These are phyloP conservation scores for Parascotia fuliginaria DNA, from an alignment of 2,888 invertebrate species.

Conservation along the genomic window DNA sequence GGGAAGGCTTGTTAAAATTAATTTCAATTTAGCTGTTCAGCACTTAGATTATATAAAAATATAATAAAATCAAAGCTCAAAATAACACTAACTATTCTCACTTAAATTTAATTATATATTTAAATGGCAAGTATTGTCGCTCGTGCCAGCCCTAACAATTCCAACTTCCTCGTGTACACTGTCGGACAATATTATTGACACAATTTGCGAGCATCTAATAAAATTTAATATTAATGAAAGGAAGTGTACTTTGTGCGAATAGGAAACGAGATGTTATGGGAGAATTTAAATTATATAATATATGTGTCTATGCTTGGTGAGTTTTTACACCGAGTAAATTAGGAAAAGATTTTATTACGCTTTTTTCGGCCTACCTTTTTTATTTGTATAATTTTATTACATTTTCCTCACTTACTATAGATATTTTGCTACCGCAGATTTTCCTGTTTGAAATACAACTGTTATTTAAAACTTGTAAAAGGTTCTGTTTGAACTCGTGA, in stretches of 20 bases:
- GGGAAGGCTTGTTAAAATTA: too few species aligned
- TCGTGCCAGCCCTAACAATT: constrained; percentile 2
- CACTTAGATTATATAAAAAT: too few species aligned
- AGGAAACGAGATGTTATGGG: not conserved
- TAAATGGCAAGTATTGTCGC: not conserved
- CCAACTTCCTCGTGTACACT: constrained; percentile 9
- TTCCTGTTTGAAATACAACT: too few species aligned
- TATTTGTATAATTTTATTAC: too few species aligned
- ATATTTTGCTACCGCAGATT: too few species aligned
- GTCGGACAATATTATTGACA: constrained; percentile 18
- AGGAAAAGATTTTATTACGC: too few species aligned
- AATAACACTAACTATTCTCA: not conserved
- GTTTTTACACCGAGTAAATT: not conserved
- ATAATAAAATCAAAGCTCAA: not conserved
- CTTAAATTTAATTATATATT: not conserved
- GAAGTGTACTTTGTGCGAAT: constrained; percentile 1
- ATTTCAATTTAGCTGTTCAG: too few species aligned
- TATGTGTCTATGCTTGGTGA: not conserved
- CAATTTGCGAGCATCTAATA: constrained; percentile 14
- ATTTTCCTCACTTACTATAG: too few species aligned
- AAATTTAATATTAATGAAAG: constrained; percentile 16
- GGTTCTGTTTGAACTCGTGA: too few species aligned
- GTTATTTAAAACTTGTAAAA: too few species aligned
- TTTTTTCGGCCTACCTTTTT: too few species aligned
- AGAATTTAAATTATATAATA: constrained; percentile 8